Evolutionary conservation across 1,140 invertebrate species (phyloP), one percentile per base, ranked within the genome.

Genomic region (Polypedilum pembai): DNA sequence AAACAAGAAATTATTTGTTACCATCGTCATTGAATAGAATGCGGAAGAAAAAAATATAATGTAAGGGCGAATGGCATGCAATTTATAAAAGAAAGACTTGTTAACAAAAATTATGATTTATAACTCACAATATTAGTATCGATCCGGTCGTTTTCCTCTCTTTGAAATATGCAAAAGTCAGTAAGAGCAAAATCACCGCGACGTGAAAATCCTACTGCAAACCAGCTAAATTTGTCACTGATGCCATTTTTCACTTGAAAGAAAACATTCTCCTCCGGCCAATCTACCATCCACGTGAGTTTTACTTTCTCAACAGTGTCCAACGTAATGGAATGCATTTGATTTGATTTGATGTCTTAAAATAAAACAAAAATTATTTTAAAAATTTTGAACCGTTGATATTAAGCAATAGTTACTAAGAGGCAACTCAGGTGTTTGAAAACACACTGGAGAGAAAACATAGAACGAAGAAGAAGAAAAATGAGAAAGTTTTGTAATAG

Each of bases 191-290:
- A 75, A 56, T 91, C 85, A 4, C 96, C 96, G 77, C 94, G 89
- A 79, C 96, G 89, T 0, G 96, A 98, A 84, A 98, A 98, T 41
- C 96, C 96, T 73, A 97, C 79, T 2, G 92, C 92, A 76, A 96
- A 89, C 93, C 93, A 95, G 20, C 84, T 84, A 75, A 81, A 79
- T 72, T 82, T 78, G 76, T 80, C 79, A 65, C 79, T 81, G 76
- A 82, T 81, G 0, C 81, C 81, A 21, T 82, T 81, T 76, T 82
- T 80, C 73, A 82, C 21, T 56, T 82, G 81, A 73, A 82, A 82
- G 3, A 82, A 78, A 7, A 82, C 81, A 75, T 82, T 81, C 76
- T 82, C 80, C 75, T 82, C 81, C 74, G 81, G 80, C 81, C 81
- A 82, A 73, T 82, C 81, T 3, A 82, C 80, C 79, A 82, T 80